Conservation (phyloP, 2,797 vertebrate species). For the Gephyroberyx darwinii region DNA sequence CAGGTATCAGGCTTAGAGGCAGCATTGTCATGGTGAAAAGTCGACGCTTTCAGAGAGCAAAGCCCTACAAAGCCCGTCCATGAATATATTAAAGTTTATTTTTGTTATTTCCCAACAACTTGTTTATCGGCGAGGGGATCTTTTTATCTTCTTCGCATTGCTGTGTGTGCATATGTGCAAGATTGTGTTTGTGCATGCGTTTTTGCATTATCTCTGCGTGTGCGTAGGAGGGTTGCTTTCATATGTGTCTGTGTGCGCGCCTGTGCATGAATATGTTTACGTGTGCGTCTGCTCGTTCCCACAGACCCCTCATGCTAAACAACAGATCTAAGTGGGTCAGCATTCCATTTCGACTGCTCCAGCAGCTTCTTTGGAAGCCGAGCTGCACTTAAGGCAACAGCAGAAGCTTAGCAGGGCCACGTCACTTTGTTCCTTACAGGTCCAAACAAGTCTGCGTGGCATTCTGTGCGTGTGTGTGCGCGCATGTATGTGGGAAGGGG, state of each 20-base stretch:
- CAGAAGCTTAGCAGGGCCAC: conserved; percentile 25
- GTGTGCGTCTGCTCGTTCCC: conserved; percentile 22
- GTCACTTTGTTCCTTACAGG: conserved; percentile 8
- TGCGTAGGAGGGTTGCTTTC: background rate
- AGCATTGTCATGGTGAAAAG: conserved; percentile 38
- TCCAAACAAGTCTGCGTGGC: conserved; percentile 35
- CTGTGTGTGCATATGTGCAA: background rate
- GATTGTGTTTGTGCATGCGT: background rate
- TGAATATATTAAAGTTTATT: conserved; percentile 63
- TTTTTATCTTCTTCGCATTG: conserved; percentile 30
- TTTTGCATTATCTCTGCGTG: background rate
- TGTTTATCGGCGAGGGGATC: conserved; percentile 48
- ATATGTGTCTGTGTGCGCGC: conserved; percentile 12
- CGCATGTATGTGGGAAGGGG: background rate
- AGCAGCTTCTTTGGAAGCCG: conserved; percentile 40
- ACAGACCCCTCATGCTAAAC: conserved; percentile 43
- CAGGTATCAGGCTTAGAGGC: conserved; percentile 57
- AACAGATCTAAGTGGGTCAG: conserved; percentile 71
- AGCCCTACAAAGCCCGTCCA: conserved; percentile 30
- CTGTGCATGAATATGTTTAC: too few relatives aligned
- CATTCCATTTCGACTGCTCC: conserved; percentile 58
- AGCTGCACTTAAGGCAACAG: conserved; percentile 24
- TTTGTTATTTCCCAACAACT: conserved; percentile 52
- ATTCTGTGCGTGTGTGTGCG: conserved; percentile 3
- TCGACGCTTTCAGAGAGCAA: conserved; percentile 14